phyloP scores from a whole-genome alignment of 2,797 vertebrate species.

The Rhabdomys pumilio region DNA sequence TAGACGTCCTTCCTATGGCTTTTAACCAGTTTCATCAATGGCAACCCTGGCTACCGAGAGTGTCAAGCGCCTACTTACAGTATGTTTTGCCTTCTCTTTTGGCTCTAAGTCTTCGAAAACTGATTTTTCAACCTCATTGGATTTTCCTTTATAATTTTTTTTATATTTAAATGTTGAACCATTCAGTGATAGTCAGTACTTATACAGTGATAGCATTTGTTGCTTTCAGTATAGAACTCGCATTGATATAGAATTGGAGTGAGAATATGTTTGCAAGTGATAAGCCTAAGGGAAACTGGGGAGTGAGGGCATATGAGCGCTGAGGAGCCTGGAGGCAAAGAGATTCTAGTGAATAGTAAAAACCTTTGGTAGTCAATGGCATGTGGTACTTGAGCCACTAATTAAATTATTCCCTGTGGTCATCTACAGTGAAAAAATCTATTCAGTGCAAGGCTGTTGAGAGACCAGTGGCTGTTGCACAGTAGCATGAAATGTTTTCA shows the following conservation, averaged over 20 bases:
- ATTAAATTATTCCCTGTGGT: slow-evolving; percentile 74
- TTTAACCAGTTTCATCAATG: background rate
- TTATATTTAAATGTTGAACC: slow-evolving; percentile 12
- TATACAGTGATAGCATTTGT: slow-evolving; percentile 10
- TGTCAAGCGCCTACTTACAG: background rate
- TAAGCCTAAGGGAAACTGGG: slow-evolving; percentile 61
- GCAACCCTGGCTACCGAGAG: background rate
- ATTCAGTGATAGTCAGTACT: background rate
- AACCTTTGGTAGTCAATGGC: slow-evolving; percentile 30
- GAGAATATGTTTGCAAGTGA: slow-evolving; percentile 33
- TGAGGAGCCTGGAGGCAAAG: slow-evolving; percentile 57
- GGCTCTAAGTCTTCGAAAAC: background rate
- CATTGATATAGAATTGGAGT: slow-evolving; percentile 60
- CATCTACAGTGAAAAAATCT: slow-evolving; percentile 46
- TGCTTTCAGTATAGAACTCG: background rate
- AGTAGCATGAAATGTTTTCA: background rate
- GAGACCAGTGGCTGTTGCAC: background rate
- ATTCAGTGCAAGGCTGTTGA: slow-evolving; percentile 35
- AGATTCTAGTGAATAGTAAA: slow-evolving; percentile 58
- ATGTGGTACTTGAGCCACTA: slow-evolving; percentile 44
- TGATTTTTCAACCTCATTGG: background rate
- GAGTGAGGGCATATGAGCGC: accelerated
- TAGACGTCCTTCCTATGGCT: background rate
- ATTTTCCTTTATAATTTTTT: slow-evolving; percentile 46
- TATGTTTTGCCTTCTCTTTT: background rate